Evolutionary conservation across 2,113 vertebrate species (phyloP).

Genomic region (Aptenodytes forsteri): DNA sequence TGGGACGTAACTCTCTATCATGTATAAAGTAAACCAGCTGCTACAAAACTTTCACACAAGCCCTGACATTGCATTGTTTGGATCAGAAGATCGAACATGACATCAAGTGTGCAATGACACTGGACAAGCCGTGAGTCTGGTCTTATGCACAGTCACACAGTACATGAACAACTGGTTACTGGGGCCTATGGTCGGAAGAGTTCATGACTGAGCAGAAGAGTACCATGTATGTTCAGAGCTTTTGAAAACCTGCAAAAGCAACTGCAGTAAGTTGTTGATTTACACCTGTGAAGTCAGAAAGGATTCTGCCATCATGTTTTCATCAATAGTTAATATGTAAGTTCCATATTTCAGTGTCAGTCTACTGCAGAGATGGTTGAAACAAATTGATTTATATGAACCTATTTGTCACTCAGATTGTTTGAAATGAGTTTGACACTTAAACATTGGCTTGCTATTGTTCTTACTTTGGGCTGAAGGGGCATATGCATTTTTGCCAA

Average conservation of each 20-base stretch:
- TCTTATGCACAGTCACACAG: background rate
- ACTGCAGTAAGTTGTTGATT: background rate
- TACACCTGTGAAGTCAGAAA: background rate
- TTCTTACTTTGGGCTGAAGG: background rate
- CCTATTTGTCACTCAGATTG: background rate
- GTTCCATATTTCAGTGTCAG: background rate
- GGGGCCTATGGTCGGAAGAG: background rate
- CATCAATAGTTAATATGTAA: background rate
- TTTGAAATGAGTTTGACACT: background rate
- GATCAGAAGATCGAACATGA: background rate
- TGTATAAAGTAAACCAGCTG: background rate
- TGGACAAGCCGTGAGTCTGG: rapidly evolving
- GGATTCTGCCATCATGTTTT: background rate
- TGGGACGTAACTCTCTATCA: background rate
- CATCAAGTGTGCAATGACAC: background rate
- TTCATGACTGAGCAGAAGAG: background rate
- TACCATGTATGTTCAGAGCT: background rate
- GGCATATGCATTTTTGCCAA: background rate
- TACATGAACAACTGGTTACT: background rate
- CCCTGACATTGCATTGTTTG: background rate
- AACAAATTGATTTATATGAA: background rate
- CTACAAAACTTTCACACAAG: background rate
- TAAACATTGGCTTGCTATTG: background rate
- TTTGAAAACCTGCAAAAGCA: background rate
- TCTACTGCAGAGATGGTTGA: background rate